These are phyloP conservation scores for Cosmia pyralina DNA, from an alignment of 2,888 invertebrate species.

Conservation along the genomic window DNA sequence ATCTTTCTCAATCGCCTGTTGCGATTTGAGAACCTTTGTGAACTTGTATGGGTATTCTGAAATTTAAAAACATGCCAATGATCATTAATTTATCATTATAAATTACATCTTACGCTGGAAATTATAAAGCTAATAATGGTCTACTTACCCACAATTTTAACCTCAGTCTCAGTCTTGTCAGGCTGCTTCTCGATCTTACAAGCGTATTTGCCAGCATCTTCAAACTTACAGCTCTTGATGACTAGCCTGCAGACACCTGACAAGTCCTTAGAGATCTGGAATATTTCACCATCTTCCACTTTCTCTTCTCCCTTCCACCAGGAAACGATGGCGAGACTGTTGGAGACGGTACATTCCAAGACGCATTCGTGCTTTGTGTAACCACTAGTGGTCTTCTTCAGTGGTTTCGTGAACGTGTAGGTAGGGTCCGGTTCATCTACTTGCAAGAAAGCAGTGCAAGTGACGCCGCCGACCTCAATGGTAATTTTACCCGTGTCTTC, in stretches of 20 bases:
- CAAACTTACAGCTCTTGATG: slow-evolving; percentile 95
- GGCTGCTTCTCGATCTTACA: slow-evolving; percentile 97
- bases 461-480: slow-evolving; percentile 97
- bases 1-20: slow-evolving; percentile 98
- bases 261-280: slow-evolving; percentile 97
- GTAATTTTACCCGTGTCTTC: slow-evolving; percentile 99
- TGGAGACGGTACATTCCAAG: slow-evolving; percentile 98
- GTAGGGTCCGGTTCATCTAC: slow-evolving; percentile 99
- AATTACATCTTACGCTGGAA: not conserved
- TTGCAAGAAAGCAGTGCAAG: slow-evolving; percentile 97
- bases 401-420: slow-evolving; percentile 97
- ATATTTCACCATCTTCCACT: slow-evolving; percentile 95
- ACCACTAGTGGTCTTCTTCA: slow-evolving; percentile 97
- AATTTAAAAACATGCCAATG: slow-evolving; percentile 62
- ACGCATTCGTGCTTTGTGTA: slow-evolving; percentile 97
- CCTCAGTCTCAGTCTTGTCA: slow-evolving; percentile 95
- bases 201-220: slow-evolving; percentile 96
- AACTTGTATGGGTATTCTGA: slow-evolving; percentile 98
- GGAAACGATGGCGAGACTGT: slow-evolving; percentile 97
- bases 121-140: not conserved
- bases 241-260: slow-evolving; percentile 96
- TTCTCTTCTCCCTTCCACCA: slow-evolving; percentile 97
- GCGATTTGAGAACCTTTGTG: slow-evolving; percentile 97
- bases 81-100: not conserved
- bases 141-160: slow-evolving; percentile 93